Conservation (phyloP, 1,140 invertebrate genomes). For the Drosophila trapezifrons region DNA sequence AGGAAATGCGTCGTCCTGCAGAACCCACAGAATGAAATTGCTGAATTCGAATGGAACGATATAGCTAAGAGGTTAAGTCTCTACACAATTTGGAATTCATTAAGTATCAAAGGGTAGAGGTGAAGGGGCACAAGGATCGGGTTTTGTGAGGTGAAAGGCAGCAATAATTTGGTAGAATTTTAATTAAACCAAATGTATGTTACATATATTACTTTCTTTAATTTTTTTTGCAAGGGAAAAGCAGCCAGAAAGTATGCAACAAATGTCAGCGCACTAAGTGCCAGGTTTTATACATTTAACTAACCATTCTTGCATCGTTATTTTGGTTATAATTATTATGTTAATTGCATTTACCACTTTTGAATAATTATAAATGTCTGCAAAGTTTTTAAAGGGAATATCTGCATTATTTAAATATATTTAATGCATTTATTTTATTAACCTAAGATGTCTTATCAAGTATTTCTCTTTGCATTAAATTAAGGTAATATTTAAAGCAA, state of each 20-base stretch:
- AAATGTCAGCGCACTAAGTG: too few relatives aligned
- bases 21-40: constrained; percentile 20
- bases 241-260: too few relatives aligned
- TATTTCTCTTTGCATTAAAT: too few relatives aligned
- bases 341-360: too few relatives aligned
- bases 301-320: not conserved
- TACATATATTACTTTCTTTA: not conserved
- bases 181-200: constrained; percentile 8
- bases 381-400: not conserved
- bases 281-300: too few relatives aligned
- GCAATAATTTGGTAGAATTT: not conserved
- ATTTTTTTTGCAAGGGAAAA: not conserved
- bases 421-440: too few relatives aligned
- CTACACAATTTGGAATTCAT: constrained; percentile 19
- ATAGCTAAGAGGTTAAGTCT: not conserved
- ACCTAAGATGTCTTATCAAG: too few relatives aligned
- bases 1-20: constrained; percentile 33
- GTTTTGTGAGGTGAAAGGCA: not conserved
- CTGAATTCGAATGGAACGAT: constrained; percentile 39
- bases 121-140: not conserved
- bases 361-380: too few relatives aligned
- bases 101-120: constrained; percentile 14
- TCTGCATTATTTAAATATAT: too few relatives aligned
- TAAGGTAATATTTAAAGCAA: too few relatives aligned
- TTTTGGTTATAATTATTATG: not conserved